phyloP scores from a whole-genome alignment of 2,113 vertebrate species.

The Scolopax mira region DNA sequence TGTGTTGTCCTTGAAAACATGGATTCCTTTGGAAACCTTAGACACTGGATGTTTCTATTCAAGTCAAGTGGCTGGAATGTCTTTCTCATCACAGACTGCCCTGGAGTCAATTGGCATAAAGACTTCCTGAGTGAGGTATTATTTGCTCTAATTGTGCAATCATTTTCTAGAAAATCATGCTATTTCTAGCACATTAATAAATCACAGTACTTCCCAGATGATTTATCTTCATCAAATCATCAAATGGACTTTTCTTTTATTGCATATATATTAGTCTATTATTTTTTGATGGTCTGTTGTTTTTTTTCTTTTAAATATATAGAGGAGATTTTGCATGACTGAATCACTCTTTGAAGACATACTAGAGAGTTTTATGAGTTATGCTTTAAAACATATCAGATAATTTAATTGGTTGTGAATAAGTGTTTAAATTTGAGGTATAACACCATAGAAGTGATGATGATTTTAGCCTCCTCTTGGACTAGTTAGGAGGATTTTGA shows the following conservation, averaged over 20 bases:
- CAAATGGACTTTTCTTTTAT: background rate
- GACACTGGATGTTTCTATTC: accelerated
- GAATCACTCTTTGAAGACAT: background rate
- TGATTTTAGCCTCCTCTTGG: background rate
- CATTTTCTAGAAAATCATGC: background rate
- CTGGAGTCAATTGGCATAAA: background rate
- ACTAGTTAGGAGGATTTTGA: background rate
- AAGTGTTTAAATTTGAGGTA: background rate
- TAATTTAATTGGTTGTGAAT: background rate
- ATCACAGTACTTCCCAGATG: background rate
- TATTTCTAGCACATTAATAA: background rate
- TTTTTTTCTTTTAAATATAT: background rate
- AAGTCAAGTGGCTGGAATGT: background rate
- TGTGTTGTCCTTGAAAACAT: background rate
- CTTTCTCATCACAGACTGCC: background rate
- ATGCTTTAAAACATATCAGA: background rate
- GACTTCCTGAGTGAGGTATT: background rate
- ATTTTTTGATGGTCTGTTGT: background rate
- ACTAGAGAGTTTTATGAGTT: background rate
- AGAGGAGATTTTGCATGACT: background rate
- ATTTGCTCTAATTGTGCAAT: background rate
- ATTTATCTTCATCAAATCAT: background rate
- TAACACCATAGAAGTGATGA: background rate
- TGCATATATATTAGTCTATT: background rate
- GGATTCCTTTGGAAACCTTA: background rate